A percentile compares a stretch with the other conserved stretches of the same genome.
These are phyloP conservation scores for Autographa gamma DNA, from an alignment of 2,888 invertebrate genomes.

Conservation along the genomic window DNA sequence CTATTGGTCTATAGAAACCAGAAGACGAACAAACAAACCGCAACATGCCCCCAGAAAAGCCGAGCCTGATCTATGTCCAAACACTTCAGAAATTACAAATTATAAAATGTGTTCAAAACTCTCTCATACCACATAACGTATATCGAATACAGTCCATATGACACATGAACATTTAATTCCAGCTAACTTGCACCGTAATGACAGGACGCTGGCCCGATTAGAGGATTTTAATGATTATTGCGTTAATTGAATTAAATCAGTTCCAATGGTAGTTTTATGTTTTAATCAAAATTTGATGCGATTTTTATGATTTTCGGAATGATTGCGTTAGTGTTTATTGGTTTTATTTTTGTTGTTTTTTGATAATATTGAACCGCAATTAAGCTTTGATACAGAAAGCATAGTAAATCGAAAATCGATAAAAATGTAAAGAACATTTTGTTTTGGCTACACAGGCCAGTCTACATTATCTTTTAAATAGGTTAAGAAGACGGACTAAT, in stretches of 20 bases:
- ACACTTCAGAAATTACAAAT: background rate
- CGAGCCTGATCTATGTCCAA: slow-evolving; percentile 13
- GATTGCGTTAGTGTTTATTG: background rate
- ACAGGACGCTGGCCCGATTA: slow-evolving; percentile 40
- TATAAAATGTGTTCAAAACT: slow-evolving; percentile 9
- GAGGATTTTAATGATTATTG: slow-evolving; percentile 40
- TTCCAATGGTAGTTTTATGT: slow-evolving; percentile 38
- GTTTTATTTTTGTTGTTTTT: slow-evolving; percentile 5
- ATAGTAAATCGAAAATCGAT: too few relatives aligned
- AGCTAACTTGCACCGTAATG: slow-evolving; percentile 31
- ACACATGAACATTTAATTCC: slow-evolving; percentile 30
- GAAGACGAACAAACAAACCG: too few relatives aligned
- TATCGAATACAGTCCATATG: slow-evolving; percentile 25
- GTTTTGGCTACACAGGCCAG: too few relatives aligned
- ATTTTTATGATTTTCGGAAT: slow-evolving; percentile 15
- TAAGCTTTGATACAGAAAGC: too few relatives aligned
- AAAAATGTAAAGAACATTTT: too few relatives aligned
- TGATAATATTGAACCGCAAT: slow-evolving; percentile 22
- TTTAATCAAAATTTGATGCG: slow-evolving; percentile 25
- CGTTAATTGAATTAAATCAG: slow-evolving; percentile 35
- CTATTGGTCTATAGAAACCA: too few relatives aligned
- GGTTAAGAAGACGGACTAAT: too few relatives aligned
- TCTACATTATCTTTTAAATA: too few relatives aligned
- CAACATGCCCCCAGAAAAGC: too few relatives aligned
- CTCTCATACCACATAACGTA: slow-evolving; percentile 18